Evolutionary conservation across 23 tunicate genomes (phyloP), one percentile per base, ranked within the genome.

Genomic region (Halocynthia roretzi): DNA sequence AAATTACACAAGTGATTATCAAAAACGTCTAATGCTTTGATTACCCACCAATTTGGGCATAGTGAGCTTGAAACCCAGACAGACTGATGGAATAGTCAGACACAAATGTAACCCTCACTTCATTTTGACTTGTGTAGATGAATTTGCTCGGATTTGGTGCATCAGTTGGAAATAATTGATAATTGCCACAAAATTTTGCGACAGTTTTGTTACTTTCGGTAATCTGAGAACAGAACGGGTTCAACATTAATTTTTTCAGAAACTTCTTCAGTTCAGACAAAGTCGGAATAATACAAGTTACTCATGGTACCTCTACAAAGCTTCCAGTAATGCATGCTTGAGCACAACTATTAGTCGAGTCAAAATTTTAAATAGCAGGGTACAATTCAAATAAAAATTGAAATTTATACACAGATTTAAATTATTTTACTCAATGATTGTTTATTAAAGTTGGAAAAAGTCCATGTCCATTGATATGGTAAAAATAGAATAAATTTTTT

Each of bases 41-140:
- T 31, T 31, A 31, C 44, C 44, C 65, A 89, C 96, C 96, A 14
- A 61, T 80, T 62, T 77, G 60, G 9, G 61, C 61, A 71, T 80
- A 89, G 77, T 89, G 88, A 49, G 76, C 85, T 14, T 50, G 18
- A 40, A 89, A 89, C 6, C 96, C 96, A 2, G 58, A 8, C 40
- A 73, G 74, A 44, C 56, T 19, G 50, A 67, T 72, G 55, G 89
- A 84, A 50, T 84, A 89, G 66, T 89, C 96, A n/a, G 89, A 72
- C 9, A 89, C 96, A 61, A 89, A 89, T 7, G 50, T 53, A 23
- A 89, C 61, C 6, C 67, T 76, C 82, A 76, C 78, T 53, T 54
- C 48, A 68, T 89, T 89, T 7, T 61, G 58, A 40, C 61, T 56
- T 6, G 88, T 76, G 50, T 80, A 75, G 70, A 67, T 75, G 40